phyloP scores from a whole-genome alignment of 1,140 invertebrate genomes.

The Cydia fagiglandana region DNA sequence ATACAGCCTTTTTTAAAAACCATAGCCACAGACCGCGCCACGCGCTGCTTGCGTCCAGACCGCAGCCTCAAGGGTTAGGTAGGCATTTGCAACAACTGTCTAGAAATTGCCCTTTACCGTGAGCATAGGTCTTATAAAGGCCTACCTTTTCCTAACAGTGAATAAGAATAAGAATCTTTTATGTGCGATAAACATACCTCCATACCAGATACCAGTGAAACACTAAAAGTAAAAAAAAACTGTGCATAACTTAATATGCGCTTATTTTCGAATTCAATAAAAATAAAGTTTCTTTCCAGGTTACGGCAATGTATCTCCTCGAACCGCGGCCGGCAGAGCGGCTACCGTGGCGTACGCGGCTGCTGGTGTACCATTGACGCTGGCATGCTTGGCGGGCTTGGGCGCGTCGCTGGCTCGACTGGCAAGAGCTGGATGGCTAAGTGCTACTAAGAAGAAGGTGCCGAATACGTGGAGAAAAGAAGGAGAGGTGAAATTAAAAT shows the following conservation, averaged over 20 bases:
- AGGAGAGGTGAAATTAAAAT: conserved; percentile 51
- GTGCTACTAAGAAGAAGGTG: conserved; percentile 78
- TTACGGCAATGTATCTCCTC: conserved; percentile 74
- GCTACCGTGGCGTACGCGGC: conserved; percentile 92
- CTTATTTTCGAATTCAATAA: too few relatives aligned
- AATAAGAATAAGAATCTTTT: too few relatives aligned
- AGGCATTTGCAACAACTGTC: too few relatives aligned
- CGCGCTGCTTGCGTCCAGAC: too few relatives aligned
- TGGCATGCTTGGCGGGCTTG: conserved; percentile 92
- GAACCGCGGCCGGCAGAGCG: conserved; percentile 84
- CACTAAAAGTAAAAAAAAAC: not conserved
- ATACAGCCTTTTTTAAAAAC: too few relatives aligned
- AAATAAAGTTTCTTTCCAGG: conserved; percentile 44
- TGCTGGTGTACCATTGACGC: conserved; percentile 90
- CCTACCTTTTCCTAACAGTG: too few relatives aligned
- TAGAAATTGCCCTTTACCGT: too few relatives aligned
- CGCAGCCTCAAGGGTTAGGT: too few relatives aligned
- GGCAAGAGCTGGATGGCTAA: conserved; percentile 85
- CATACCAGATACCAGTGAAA: too few relatives aligned
- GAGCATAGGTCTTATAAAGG: too few relatives aligned
- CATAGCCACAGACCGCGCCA: too few relatives aligned
- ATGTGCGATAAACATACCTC: too few relatives aligned
- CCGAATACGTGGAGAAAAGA: conserved; percentile 70
- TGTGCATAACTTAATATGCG: not conserved
- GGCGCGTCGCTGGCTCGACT: conserved; percentile 88